phyloP scores from a whole-genome alignment of 2,113 vertebrate species.

The Hiodon alosoides region DNA sequence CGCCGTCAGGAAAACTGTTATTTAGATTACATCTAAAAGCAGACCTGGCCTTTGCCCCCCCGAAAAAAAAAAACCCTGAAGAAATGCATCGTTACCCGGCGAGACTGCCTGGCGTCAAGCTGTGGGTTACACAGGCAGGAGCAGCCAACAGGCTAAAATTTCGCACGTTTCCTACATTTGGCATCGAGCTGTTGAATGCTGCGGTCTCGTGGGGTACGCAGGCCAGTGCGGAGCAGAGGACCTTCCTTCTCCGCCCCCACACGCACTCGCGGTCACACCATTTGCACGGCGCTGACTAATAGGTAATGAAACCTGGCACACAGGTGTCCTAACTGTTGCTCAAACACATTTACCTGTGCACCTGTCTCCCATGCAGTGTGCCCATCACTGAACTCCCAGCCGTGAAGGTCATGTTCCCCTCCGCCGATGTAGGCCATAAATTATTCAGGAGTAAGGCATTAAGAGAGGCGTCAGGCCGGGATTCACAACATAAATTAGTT shows the following conservation, averaged over 20 bases:
- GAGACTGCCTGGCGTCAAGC: conserved; percentile 61
- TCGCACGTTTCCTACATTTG: not conserved
- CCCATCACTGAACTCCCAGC: no score
- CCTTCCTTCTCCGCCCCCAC: not conserved
- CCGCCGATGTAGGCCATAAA: no score
- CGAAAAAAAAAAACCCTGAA: conserved; percentile 31
- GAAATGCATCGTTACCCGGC: conserved; percentile 57
- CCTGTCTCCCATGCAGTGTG: not conserved
- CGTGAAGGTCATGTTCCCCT: no score
- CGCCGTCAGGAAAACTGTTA: not conserved
- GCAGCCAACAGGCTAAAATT: conserved; percentile 24
- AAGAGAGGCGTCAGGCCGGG: no score
- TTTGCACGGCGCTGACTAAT: conserved; percentile 18
- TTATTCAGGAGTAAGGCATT: no score
- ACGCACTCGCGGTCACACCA: not conserved
- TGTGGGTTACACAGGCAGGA: conserved; percentile 48
- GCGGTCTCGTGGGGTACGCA: conserved; percentile 30
- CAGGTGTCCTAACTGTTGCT: conserved; percentile 60
- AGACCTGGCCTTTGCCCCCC: not conserved
- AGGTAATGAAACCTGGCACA: conserved; percentile 46
- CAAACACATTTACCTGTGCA: conserved; percentile 39
- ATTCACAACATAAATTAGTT: conserved; percentile 57
- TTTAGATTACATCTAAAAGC: conserved; percentile 15
- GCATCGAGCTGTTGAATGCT: conserved; percentile 19
- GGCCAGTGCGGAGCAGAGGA: conserved; percentile 29